Evolutionary conservation across 2,888 invertebrate genomes (phyloP).

Genomic region (Eretmocerus hayati): DNA sequence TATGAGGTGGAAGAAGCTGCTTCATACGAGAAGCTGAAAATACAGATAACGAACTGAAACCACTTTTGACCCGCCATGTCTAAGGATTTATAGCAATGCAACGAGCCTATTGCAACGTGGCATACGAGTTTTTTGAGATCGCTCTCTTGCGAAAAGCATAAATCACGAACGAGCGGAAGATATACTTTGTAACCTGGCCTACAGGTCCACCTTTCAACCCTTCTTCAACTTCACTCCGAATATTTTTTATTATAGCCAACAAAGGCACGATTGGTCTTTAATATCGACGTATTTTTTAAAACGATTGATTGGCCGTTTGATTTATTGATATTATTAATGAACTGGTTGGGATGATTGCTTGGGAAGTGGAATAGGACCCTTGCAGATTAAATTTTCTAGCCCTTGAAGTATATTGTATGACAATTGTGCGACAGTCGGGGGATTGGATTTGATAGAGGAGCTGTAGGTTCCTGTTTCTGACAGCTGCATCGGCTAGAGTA

Average conservation of each 20-base stretch:
- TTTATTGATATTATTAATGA: slow-evolving; percentile 47
- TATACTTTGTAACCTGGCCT: no score
- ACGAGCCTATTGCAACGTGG: slow-evolving; percentile 38
- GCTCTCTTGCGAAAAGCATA: slow-evolving; percentile 33
- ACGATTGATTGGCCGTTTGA: background rate
- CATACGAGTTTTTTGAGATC: slow-evolving; percentile 20
- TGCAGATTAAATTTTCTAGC: no score
- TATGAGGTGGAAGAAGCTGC: slow-evolving; percentile 20
- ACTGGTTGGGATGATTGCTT: no score
- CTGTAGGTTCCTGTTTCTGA: no score
- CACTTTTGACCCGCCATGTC: slow-evolving; percentile 42
- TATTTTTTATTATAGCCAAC: no score
- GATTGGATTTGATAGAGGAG: no score
- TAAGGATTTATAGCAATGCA: slow-evolving; percentile 44
- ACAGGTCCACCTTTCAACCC: slow-evolving; percentile 11
- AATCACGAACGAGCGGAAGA: slow-evolving; percentile 34
- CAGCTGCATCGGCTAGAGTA: no score
- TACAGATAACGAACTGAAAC: slow-evolving; percentile 45
- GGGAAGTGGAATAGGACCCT: no score
- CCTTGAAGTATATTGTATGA: no score
- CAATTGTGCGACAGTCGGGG: no score
- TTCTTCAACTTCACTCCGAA: slow-evolving; percentile 6
- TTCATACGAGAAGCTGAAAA: slow-evolving; percentile 33
- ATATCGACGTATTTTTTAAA: slow-evolving; percentile 3
- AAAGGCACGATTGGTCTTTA: no score